Evolutionary conservation across 64 coral and sea anemone genomes (phyloP).

Genomic region (Montipora efflorescens): DNA sequence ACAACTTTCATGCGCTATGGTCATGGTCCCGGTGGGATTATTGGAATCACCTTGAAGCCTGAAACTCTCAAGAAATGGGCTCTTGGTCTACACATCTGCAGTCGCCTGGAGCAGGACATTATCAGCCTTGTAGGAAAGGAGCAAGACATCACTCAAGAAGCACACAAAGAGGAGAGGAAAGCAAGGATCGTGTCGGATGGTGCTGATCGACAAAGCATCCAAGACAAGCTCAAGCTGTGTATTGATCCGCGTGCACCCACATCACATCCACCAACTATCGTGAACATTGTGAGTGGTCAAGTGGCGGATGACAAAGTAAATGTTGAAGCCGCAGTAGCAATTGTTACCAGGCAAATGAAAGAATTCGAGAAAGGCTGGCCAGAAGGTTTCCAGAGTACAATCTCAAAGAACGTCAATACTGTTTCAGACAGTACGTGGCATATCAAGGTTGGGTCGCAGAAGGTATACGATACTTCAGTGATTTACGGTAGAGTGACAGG

Average conservation of each 20-base stretch:
- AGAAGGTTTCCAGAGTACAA: too few relatives aligned
- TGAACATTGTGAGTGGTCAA: slow-evolving; percentile 38
- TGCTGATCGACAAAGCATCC: slow-evolving; percentile 31
- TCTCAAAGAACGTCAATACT: too few relatives aligned
- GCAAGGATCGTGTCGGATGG: slow-evolving; percentile 24
- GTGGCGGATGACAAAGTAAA: slow-evolving; percentile 22
- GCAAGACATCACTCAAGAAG: not conserved
- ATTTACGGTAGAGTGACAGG: too few relatives aligned
- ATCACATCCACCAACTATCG: slow-evolving; percentile 4
- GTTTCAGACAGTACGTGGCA: too few relatives aligned
- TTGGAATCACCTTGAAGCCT: slow-evolving; percentile 39
- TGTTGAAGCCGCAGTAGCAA: not conserved
- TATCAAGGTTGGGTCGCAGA: too few relatives aligned
- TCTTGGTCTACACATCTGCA: slow-evolving; percentile 44
- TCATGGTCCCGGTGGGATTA: slow-evolving; percentile 16
- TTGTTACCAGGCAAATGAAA: not conserved
- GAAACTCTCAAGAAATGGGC: slow-evolving; percentile 31
- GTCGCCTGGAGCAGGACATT: slow-evolving; percentile 47
- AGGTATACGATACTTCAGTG: too few relatives aligned
- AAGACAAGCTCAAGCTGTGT: not conserved
- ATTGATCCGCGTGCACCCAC: slow-evolving; percentile 8
- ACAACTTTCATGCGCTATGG: slow-evolving; percentile 66
- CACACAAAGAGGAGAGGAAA: slow-evolving; percentile 15
- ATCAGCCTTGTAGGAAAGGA: not conserved
- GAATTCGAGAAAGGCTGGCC: not conserved